Conservation (phyloP, 1,140 invertebrate genomes). For the Adelges cooleyi region DNA sequence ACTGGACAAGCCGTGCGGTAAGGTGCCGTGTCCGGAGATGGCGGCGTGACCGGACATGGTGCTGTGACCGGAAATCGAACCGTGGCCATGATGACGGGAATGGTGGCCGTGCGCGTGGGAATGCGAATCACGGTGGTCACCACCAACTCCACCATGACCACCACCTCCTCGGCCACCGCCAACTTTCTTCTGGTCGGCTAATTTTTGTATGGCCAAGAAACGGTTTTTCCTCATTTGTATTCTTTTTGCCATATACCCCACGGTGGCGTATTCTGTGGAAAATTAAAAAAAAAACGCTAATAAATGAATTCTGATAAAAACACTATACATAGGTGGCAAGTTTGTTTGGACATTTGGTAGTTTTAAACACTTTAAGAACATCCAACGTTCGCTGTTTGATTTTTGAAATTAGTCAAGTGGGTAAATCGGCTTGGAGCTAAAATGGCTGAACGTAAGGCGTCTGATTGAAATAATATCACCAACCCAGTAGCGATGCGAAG, state of each 20-base stretch:
- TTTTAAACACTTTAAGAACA: not conserved
- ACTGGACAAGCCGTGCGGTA: not conserved
- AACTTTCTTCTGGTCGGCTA: constrained; percentile 77
- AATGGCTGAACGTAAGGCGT: not conserved
- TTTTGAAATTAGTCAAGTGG: not conserved
- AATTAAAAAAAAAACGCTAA: too few relatives aligned
- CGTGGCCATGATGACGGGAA: constrained; percentile 13
- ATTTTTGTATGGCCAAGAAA: constrained; percentile 73
- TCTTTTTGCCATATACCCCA: constrained; percentile 89
- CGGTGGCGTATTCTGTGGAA: constrained; percentile 77
- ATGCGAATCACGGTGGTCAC: constrained; percentile 10
- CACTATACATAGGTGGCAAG: too few relatives aligned
- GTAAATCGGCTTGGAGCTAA: not conserved
- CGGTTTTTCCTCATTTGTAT: constrained; percentile 90
- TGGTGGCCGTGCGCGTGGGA: constrained; percentile 23
- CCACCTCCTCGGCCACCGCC: constrained; percentile 36
- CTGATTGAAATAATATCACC: too few relatives aligned
- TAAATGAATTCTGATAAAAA: too few relatives aligned
- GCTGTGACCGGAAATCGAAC: constrained; percentile 16
- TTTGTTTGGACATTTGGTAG: too few relatives aligned
- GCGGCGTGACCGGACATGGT: not conserved
- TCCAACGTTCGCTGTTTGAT: not conserved
- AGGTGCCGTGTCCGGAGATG: not conserved
- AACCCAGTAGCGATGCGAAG: constrained; percentile 85
- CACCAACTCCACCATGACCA: not conserved